Conservation (phyloP, 2,888 invertebrate species). For the Hymenopus coronatus region DNA sequence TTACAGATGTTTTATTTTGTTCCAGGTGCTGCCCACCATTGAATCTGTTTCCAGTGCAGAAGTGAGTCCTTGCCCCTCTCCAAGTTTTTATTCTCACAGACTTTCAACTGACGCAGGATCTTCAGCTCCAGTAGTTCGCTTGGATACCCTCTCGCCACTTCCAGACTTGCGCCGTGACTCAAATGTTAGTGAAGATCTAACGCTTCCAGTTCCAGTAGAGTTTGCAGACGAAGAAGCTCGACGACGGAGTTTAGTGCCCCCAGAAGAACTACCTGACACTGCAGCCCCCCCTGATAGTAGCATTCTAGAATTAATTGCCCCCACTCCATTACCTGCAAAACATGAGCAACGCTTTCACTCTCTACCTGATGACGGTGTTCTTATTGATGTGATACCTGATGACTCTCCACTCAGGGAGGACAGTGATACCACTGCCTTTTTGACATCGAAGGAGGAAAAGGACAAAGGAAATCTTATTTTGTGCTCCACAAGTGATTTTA, state of each 20-base stretch:
- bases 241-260: constrained; percentile 51
- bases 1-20: not conserved
- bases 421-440: not conserved
- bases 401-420: not conserved
- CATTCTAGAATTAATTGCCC: not conserved
- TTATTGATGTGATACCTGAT: not conserved
- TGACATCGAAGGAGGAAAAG: constrained; percentile 11
- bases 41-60: constrained; percentile 49
- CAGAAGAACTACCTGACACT: not conserved
- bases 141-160: constrained; percentile 64
- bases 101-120: constrained; percentile 35
- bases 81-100: constrained; percentile 40
- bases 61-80: constrained; percentile 52
- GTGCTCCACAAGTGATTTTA: not conserved
- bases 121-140: constrained; percentile 42
- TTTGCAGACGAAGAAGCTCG: constrained; percentile 67
- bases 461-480: not conserved
- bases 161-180: constrained; percentile 64
- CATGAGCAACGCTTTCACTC: not conserved
- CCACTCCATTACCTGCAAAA: not conserved
- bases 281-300: not conserved
- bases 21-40: constrained; percentile 44
- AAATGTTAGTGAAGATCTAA: constrained; percentile 51
- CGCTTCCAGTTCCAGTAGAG: constrained; percentile 70
- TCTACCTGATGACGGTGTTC: constrained; percentile 5